Base-by-base conservation (phyloP, 2,797 vertebrate genomes). In the Typhlichthys subterraneus region DNA sequence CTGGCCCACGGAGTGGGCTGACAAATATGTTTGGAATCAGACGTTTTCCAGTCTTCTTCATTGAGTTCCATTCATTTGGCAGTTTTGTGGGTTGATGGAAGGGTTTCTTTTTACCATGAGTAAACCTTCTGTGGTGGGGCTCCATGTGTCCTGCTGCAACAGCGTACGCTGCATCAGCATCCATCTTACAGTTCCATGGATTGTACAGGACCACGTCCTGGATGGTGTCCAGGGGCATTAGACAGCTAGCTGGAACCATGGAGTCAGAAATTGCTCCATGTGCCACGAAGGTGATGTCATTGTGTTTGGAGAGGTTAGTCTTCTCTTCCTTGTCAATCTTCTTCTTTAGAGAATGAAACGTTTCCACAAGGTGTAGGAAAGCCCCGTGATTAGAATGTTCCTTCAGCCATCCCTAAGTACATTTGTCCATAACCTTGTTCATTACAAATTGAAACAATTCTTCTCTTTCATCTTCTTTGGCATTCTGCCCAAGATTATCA, bases 171-270 rank as follows among this genome's bases (percentile, higher is more conserved):
- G 0, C 59, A 1, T 11, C 15, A 9, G 4, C 6, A 33, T 0
- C 0, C 0, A 59, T 56, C 0, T 1, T 0, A 23, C 61, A 71
- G 69, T 76, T 76, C 73, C 73, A 76, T 4, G 23, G 23, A 23
- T 0, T 23, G 23, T 23, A 23, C 23, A 23, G 23, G 23, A 23
- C 3, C 23, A 23, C 23, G 23, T 23, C 23, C 3, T 23, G 3
- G 23, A 23, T 3, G 23, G 23, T 23, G 23, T 23, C 23, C 23
- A 23, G 23, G 23, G 23, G 23, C 23, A 23, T 23, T 23, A 23
- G 23, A 23, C 23, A 23, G 19, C 19, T 19, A 19, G 19, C 19
- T 19, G 19, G 19, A 19, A 19, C 19, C 19, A 19, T 19, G 19
- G 19, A 2, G 19, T 19, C 19, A 19, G 19, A 1, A 19, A 19